phyloP scores from a whole-genome alignment of 2,888 invertebrate species.

The Spialia ferax region DNA sequence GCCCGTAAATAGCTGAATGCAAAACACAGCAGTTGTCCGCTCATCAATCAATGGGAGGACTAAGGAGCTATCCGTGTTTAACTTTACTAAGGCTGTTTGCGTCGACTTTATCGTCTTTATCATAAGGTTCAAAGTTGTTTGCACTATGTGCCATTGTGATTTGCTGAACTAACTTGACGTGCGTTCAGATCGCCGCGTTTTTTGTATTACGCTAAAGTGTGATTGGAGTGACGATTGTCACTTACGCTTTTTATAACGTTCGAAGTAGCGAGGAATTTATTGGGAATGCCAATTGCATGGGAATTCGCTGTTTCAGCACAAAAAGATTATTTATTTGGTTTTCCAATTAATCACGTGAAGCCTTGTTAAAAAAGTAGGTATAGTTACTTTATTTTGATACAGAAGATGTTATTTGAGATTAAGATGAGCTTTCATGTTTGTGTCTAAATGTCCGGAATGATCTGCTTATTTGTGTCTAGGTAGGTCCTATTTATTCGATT shows the following conservation, averaged over 20 bases:
- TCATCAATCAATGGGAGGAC: constrained; percentile 76
- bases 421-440: too few relatives aligned
- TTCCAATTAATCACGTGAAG: background rate
- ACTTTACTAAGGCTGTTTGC: background rate
- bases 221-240: constrained; percentile 36
- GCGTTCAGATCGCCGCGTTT: constrained; percentile 29
- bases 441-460: too few relatives aligned
- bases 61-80: constrained; percentile 26
- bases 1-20: constrained; percentile 85
- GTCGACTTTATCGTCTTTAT: background rate
- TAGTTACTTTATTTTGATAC: background rate
- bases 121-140: constrained; percentile 17
- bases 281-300: constrained; percentile 33
- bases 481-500: too few relatives aligned
- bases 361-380: background rate
- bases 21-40: constrained; percentile 83
- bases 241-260: constrained; percentile 30
- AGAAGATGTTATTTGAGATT: background rate
- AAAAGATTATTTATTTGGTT: constrained; percentile 10
- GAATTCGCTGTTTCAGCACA: constrained; percentile 14
- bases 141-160: background rate
- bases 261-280: constrained; percentile 28
- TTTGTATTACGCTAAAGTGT: constrained; percentile 29
- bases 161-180: constrained; percentile 20
- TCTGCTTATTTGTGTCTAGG: too few relatives aligned